Conservation (phyloP, 37 sponge, comb jelly and placozoan genomes). For the Beroe forskalii region DNA sequence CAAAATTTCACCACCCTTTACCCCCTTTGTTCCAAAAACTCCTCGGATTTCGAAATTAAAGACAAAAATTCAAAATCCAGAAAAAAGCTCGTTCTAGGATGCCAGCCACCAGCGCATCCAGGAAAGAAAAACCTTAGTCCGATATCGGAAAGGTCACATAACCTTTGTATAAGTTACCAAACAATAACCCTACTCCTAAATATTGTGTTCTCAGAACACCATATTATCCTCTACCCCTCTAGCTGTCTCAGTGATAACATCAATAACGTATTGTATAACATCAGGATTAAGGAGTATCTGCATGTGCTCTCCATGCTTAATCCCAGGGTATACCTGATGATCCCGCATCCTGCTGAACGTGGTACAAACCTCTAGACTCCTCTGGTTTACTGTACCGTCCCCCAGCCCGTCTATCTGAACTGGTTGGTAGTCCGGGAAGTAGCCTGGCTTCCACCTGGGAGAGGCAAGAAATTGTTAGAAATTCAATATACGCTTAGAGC, state of each 20-base stretch:
- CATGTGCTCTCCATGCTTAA: conserved; percentile 52
- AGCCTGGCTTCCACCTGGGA: conserved; percentile 41
- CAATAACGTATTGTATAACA: conserved; percentile 35
- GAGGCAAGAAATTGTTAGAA: not conserved
- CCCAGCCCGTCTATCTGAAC: conserved; percentile 47
- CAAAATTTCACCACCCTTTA: too few relatives aligned
- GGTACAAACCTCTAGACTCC: conserved; percentile 30
- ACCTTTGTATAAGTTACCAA: too few relatives aligned
- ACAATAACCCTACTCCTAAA: too few relatives aligned
- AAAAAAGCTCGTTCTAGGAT: too few relatives aligned
- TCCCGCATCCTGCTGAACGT: not conserved
- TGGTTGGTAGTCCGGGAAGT: conserved; percentile 65
- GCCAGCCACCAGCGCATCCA: too few relatives aligned
- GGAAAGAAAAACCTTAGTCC: too few relatives aligned
- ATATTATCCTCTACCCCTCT: not conserved
- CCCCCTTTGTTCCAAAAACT: too few relatives aligned
- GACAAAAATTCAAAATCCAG: too few relatives aligned
- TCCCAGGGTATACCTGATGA: conserved; percentile 26
- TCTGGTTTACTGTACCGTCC: conserved; percentile 53
- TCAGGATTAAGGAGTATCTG: conserved; percentile 51
- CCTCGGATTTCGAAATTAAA: too few relatives aligned
- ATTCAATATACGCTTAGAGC: too few relatives aligned
- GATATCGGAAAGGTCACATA: too few relatives aligned
- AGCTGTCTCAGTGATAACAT: not conserved
- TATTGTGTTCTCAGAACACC: not conserved